Base-by-base conservation (phyloP, 2,888 invertebrate species). In the Zygogramma bicolorata region DNA sequence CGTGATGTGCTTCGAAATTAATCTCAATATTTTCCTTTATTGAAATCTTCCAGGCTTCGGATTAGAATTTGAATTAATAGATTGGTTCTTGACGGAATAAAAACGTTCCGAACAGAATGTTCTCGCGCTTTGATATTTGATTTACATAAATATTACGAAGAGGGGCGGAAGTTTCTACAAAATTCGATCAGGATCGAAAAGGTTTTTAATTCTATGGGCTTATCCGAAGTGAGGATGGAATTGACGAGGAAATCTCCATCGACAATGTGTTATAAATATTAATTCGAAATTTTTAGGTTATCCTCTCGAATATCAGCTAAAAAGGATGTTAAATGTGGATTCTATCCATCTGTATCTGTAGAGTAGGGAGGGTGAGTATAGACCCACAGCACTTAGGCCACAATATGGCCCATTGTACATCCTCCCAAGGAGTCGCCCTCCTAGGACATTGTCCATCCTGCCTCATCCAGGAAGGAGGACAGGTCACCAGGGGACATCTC, bases 11-110 rank as follows among this genome's bases (percentile, higher is more conserved):
- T 25, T 61, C 42, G 68, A 70, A 74, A 68, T 70, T 74, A 61
- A 74, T 70, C 70, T 65, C 49, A 61, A 74, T 68, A 74, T 70
- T 68, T n/a, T 63, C 65, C 73, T 73, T 46, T 65, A 69, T 65
- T 69, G 69, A 59, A 34, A 22, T 40, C 18, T 53, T 57, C 34
- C 25, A 15, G 6, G n/a, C 63, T 46, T 25, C 15, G 3, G 42
- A 62, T 46, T 63, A 53, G 68, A 68, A 68, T 68, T 71, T 59
- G 63, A 68, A 71, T 68, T 68, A 69, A 66, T 66, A 49, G 58
- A 73, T 58, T 53, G 72, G 65, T 62, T 69, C 65, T 34, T 62
- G 42, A 49, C 34, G 31, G 40, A 42, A 60, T 65, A 68, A 65
- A 61, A 66, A 66, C 46, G 63, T 40, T 25, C 34, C 22, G 46